These are phyloP conservation scores for Morus bassanus DNA, from an alignment of 2,797 vertebrate species.

Conservation along the genomic window DNA sequence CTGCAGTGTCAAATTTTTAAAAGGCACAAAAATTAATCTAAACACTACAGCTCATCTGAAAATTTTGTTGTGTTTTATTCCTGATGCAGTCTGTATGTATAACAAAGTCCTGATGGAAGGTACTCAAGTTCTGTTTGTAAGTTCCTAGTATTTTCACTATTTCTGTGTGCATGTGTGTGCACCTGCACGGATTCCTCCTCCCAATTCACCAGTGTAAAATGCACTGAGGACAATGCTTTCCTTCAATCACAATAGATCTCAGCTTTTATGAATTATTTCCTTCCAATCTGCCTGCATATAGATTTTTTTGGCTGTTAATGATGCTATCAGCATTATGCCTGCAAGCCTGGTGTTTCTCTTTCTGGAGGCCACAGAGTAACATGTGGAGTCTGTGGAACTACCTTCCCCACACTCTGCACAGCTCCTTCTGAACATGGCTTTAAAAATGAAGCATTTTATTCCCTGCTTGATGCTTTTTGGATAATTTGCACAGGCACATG, in stretches of 20 bases:
- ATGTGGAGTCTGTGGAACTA: not conserved
- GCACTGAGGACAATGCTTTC: not conserved
- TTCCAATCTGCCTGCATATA: not conserved
- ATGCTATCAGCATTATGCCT: not conserved
- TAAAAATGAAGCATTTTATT: not conserved
- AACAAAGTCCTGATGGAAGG: not conserved
- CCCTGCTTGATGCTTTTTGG: not conserved
- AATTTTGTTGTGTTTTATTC: not conserved
- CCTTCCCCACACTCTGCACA: not conserved
- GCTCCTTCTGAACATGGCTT: not conserved
- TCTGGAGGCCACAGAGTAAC: not conserved
- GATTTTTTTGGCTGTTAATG: not conserved
- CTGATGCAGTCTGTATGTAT: not conserved
- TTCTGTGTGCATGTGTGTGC: not conserved
- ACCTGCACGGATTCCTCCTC: not conserved
- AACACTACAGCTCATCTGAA: not conserved
- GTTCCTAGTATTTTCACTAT: not conserved
- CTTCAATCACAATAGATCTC: slow-evolving; percentile 12
- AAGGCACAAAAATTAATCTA: not conserved
- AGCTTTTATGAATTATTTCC: slow-evolving; percentile 25
- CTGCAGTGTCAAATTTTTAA: not conserved
- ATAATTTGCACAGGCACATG: not conserved
- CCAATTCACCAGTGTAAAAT: not conserved
- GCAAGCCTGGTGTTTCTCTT: not conserved
- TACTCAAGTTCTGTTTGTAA: not conserved